Conservation (phyloP, 2,888 invertebrate genomes). For the Epinotia nisella region DNA sequence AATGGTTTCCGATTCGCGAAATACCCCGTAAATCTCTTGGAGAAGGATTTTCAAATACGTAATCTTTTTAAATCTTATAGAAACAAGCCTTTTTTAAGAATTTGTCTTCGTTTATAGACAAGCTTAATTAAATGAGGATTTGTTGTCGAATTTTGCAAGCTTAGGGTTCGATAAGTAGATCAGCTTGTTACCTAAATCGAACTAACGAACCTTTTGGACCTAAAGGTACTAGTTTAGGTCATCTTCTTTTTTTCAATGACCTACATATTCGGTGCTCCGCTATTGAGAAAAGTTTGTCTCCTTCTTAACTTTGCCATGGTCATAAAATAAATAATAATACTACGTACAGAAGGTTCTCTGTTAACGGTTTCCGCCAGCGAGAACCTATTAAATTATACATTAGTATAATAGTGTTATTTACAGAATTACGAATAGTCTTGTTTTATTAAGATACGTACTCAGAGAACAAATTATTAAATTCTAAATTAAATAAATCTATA, state of each 20-base stretch:
- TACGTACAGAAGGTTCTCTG: too few relatives aligned
- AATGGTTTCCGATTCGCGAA: constrained; percentile 64
- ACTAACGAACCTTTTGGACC: background rate
- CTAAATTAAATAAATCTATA: too few relatives aligned
- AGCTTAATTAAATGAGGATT: constrained; percentile 41
- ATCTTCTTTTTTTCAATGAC: background rate
- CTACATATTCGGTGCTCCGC: too few relatives aligned
- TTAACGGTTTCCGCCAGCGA: too few relatives aligned
- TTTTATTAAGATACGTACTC: too few relatives aligned
- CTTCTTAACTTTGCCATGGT: too few relatives aligned
- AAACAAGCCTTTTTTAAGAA: constrained; percentile 47
- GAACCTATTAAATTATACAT: too few relatives aligned
- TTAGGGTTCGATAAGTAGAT: constrained; percentile 22
- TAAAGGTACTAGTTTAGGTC: background rate
- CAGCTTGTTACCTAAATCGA: constrained; percentile 5
- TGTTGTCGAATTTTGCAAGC: constrained; percentile 28
- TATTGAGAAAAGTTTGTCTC: too few relatives aligned
- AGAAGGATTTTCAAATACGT: constrained; percentile 52
- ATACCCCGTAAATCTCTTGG: constrained; percentile 62
- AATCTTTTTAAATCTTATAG: constrained; percentile 57
- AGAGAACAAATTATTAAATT: too few relatives aligned
- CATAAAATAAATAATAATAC: too few relatives aligned
- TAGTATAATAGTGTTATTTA: too few relatives aligned
- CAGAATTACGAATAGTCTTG: too few relatives aligned
- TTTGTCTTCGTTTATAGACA: constrained; percentile 26